Base-by-base conservation (phyloP, 1,140 invertebrate species). In the Campoletis sonorensis region DNA sequence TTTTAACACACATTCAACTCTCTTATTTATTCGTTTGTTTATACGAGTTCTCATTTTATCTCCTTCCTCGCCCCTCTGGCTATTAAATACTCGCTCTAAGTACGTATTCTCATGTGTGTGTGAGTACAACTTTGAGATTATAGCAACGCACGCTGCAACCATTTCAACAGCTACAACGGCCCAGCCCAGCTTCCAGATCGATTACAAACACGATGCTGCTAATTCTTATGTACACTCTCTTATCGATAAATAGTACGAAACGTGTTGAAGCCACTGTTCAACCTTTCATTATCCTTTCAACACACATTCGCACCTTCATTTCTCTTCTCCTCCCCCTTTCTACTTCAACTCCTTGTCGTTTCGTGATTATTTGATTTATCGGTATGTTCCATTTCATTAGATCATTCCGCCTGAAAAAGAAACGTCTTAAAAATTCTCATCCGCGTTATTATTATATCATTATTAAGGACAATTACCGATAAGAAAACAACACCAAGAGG, bases 31-130 rank as follows among this genome's bases (percentile, higher is more conserved):
- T 23, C 18, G 54, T 58, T 58, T 58, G 49, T 54, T 23, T 64
- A 64, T 64, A 64, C 1, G 58, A 64, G 4, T n/a, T 21, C 4
- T 64, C 11, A 10, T 64, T n/a, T 64, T 10, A 0, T 64, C 58
- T 64, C 84, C 80, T 80, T 80, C 37, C 78, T 33, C 7, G n/a
- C n/a, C n/a, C 30, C 30, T 40, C 76, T 81, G 61, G 73, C 82
- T 82, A 85, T 85, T 82, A 37, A 61, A 61, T n/a, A n/a, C 54
- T 4, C 54, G 54, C 5, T 23, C 8, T 45, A 58, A 58, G 21
- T 13, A 13, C 54, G 54, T 18, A 0, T 58, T 58, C 54, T 58
- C 54, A 21, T 11, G 40, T 45, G 11, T 45, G 8, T 45, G 40
- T 45, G 40, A 45, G 40, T 21, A 18, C 54, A 21, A 2, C 18